Percentiles rank a stretch among this genome's conserved stretches.
Evolutionary conservation across 1,140 invertebrate species (phyloP).

Genomic region (Nephila pilipes): DNA sequence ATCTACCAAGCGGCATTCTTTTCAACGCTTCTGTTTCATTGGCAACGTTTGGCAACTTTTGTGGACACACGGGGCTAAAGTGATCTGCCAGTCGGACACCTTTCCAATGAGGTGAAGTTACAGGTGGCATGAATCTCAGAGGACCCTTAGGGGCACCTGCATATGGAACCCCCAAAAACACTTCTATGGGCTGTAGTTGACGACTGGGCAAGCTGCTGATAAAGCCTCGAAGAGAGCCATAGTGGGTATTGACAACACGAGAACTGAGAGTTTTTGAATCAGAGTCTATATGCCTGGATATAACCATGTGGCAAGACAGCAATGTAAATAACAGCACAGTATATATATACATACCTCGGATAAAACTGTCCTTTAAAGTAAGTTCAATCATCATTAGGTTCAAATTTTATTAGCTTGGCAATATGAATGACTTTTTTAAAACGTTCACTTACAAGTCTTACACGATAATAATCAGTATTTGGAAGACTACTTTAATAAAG

Average conservation of each 20-base stretch:
- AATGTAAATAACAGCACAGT: not conserved
- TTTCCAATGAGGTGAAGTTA: constrained; percentile 90
- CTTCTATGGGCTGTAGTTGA: constrained; percentile 82
- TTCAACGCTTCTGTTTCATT: constrained; percentile 86
- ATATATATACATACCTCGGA: not conserved
- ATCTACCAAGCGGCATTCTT: constrained; percentile 88
- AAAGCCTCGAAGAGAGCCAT: constrained; percentile 93
- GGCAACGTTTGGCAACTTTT: constrained; percentile 82
- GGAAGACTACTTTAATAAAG: too few species aligned
- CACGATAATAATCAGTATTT: too few species aligned
- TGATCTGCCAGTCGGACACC: constrained; percentile 91
- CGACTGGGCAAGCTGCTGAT: constrained; percentile 82
- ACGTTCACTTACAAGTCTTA: not conserved
- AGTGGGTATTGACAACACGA: constrained; percentile 92
- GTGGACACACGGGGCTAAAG: constrained; percentile 93
- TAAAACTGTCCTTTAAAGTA: not conserved
- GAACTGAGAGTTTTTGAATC: constrained; percentile 79
- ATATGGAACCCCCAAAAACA: constrained; percentile 88
- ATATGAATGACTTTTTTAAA: not conserved
- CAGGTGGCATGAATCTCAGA: constrained; percentile 86
- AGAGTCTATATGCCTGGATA: constrained; percentile 11
- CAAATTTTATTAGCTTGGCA: not conserved
- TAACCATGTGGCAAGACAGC: not conserved
- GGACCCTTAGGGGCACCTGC: constrained; percentile 88
- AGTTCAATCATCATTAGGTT: not conserved